Base-by-base conservation (phyloP, 2,888 invertebrate genomes). In the Caenorhabditis panamensis region DNA sequence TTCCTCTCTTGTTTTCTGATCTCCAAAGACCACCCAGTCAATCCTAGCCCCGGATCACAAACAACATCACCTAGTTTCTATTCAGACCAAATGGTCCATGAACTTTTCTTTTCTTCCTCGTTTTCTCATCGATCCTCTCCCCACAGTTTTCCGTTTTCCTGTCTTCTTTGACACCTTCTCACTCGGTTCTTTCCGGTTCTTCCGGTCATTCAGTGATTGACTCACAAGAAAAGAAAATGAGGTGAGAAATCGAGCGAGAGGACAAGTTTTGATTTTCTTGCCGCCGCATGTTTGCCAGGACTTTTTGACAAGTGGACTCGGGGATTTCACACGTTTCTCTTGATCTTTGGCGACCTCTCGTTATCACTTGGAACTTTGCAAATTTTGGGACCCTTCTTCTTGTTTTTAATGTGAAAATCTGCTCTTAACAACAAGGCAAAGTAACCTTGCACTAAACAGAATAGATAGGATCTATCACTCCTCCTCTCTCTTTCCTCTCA, bases 301-400 rank as follows among this genome's bases (percentile, higher is more conserved):
- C 41, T 44, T 61, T 59, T 62, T 71, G 71, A 71, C 71, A 71
- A 69, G 69, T 61, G 59, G 51, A 36, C 47, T 59, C 31, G 58
- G 13, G 9, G 13, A 11, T 41, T 11, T 41, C 41, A 41, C 41
- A 53, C 53, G 22, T 47, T 67, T 41, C 54, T 13, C 9, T 18
- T 16, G 11, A 36, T 41, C 13, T 41, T 16, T 16, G 41, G 3
- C 2, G 41, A 16, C 5, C 6, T 36, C 36, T 36, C 36, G 9
- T 41, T 41, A 16, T 16, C 13, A 41, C 8, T 41, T 6, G 13
- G 5, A 3, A 41, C 13, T 41, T 9, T 5, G 2, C 5, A 9
- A 31, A 31, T 31, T 9, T 31, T 31, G 31, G 31, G 5, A 31
- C 9, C 31, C 9, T 31, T 31, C 31, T n/a, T n/a, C n/a, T n/a